phyloP scores from a whole-genome alignment of 1,140 invertebrate species.

The Lasaia peninsularis region DNA sequence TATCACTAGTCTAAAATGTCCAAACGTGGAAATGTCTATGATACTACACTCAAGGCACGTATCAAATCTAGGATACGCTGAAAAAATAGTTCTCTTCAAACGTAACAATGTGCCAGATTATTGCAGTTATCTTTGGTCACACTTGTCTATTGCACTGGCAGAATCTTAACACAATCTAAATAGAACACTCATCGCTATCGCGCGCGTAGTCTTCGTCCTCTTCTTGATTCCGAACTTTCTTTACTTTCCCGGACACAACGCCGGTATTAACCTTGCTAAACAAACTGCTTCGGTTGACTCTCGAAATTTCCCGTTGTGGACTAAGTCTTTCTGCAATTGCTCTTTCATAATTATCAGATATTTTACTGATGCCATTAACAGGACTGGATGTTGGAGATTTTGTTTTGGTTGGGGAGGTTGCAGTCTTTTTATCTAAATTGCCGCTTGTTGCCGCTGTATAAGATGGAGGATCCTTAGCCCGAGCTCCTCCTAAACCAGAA shows the following conservation, averaged over 20 bases:
- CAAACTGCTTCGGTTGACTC: conserved; percentile 58
- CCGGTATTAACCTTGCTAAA: conserved; percentile 71
- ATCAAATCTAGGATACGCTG: conserved; percentile 63
- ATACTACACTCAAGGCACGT: conserved; percentile 58
- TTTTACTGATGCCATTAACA: conserved; percentile 70
- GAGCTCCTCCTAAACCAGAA: conserved; percentile 38
- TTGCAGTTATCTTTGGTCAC: conserved; percentile 32
- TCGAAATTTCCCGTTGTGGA: conserved; percentile 54
- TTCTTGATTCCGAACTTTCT: conserved; percentile 56
- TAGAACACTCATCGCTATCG: conserved; percentile 80
- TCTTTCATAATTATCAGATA: conserved; percentile 72
- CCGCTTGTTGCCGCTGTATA: conserved; percentile 57
- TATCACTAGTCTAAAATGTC: conserved; percentile 27
- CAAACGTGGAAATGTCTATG: conserved; percentile 31
- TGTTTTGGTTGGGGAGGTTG: conserved; percentile 45
- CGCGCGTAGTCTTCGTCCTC: conserved; percentile 78
- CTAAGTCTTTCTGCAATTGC: conserved; percentile 61
- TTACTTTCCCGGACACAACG: conserved; percentile 55
- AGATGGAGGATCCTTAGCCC: conserved; percentile 59
- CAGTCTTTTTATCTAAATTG: conserved; percentile 40
- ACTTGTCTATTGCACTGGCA: conserved; percentile 27
- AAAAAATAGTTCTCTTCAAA: conserved; percentile 59
- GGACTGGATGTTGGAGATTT: conserved; percentile 60
- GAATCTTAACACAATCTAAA: conserved; percentile 45
- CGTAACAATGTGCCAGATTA: conserved; percentile 23